These are phyloP conservation scores for Battus philenor DNA, from an alignment of 1,140 invertebrate genomes.

Conservation along the genomic window DNA sequence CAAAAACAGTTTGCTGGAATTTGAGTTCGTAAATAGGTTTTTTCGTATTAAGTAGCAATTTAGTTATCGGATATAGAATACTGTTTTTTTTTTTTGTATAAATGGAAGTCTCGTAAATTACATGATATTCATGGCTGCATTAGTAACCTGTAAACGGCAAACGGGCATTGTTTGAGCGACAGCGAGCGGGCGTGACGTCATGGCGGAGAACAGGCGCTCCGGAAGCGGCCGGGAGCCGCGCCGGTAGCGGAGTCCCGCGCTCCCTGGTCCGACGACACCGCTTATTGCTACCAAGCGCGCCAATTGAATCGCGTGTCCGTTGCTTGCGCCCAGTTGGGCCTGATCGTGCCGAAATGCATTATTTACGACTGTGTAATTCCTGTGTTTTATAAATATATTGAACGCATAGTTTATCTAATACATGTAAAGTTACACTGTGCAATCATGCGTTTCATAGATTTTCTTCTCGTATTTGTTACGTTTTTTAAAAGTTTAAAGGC, in stretches of 20 bases:
- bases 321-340: conserved; percentile 42
- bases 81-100: too few relatives aligned
- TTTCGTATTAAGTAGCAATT: too few relatives aligned
- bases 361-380: conserved; percentile 39
- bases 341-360: conserved; percentile 40
- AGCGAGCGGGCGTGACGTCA: conserved; percentile 49
- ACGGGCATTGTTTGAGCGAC: conserved; percentile 38
- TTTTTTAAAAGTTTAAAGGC: conserved; percentile 29
- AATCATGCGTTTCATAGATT: conserved; percentile 37
- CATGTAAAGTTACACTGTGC: conserved; percentile 25
- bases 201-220: conserved; percentile 43
- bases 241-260: conserved; percentile 50
- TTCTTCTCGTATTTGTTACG: conserved; percentile 28
- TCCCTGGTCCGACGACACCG: conserved; percentile 53
- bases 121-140: background rate
- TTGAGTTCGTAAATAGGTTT: too few relatives aligned
- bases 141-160: conserved; percentile 24
- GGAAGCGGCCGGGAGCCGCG: conserved; percentile 50
- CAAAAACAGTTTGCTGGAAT: too few relatives aligned
- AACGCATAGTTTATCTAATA: background rate
- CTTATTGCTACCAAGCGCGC: conserved; percentile 58
- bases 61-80: too few relatives aligned
- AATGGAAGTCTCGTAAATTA: too few relatives aligned
- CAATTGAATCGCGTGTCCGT: conserved; percentile 70
- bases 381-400: conserved; percentile 19